phyloP scores from a whole-genome alignment of 2,113 vertebrate species.

The Ia io region DNA sequence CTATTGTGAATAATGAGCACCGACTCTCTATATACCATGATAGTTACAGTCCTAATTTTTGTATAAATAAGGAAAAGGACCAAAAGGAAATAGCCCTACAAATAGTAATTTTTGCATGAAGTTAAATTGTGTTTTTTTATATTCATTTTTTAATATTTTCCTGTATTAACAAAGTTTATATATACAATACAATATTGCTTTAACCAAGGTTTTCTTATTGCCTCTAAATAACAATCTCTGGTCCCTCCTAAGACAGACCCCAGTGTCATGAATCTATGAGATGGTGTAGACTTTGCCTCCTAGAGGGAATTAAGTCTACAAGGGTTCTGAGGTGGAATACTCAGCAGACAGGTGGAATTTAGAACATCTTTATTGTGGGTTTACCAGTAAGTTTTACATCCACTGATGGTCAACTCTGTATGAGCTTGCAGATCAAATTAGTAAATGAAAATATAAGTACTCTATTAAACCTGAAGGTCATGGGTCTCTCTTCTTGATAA shows the following conservation, averaged over 20 bases:
- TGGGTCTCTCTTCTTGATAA: not conserved
- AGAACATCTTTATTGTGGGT: not conserved
- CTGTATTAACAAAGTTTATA: not conserved
- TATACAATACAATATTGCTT: not conserved
- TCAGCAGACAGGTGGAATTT: not conserved
- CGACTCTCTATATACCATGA: not conserved
- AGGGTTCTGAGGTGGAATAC: not conserved
- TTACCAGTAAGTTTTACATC: not conserved
- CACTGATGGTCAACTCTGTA: not conserved
- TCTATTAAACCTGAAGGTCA: not conserved
- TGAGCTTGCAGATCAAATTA: constrained; percentile 8
- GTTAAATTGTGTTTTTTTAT: not conserved
- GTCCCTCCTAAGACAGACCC: not conserved
- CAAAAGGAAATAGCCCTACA: not conserved
- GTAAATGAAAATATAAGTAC: not conserved
- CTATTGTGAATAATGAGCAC: not conserved
- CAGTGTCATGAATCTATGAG: not conserved
- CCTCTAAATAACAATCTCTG: not conserved
- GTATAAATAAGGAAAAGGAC: not conserved
- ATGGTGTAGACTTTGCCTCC: not conserved
- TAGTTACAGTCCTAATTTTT: constrained; percentile 9
- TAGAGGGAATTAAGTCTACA: not conserved
- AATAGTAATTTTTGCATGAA: not conserved
- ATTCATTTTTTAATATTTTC: not conserved
- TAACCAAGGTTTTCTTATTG: not conserved